Conservation (phyloP, 2,797 vertebrate species). For the Sparus aurata region DNA sequence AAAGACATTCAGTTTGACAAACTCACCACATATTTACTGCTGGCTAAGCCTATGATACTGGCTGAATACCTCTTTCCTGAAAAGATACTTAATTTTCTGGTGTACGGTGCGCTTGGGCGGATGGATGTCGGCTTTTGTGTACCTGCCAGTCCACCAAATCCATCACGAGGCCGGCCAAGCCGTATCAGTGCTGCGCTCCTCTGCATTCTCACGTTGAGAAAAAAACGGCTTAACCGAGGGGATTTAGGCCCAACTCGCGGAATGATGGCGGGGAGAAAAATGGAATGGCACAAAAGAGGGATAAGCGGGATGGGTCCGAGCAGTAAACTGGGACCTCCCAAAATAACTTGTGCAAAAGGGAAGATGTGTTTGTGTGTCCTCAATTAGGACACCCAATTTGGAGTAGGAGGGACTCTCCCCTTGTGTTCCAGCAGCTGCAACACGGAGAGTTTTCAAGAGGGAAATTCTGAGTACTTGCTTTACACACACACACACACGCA, state of each 20-base stretch:
- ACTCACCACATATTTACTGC: constrained; percentile 40
- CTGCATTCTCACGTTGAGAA: constrained; percentile 69
- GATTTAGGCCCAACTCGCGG: constrained; percentile 78
- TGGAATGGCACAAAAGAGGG: constrained; percentile 72
- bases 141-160: constrained; percentile 77
- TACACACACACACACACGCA: constrained; percentile 31
- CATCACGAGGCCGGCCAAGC: constrained; percentile 62
- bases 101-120: constrained; percentile 51
- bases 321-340: constrained; percentile 73
- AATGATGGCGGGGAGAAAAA: constrained; percentile 73
- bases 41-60: constrained; percentile 32
- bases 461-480: constrained; percentile 41
- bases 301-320: constrained; percentile 71
- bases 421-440: constrained; percentile 63
- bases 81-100: constrained; percentile 67
- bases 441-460: constrained; percentile 45
- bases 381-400: constrained; percentile 67
- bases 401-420: constrained; percentile 51
- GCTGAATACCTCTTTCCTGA: constrained; percentile 55
- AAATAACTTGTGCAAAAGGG: constrained; percentile 71
- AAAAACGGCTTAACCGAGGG: constrained; percentile 75
- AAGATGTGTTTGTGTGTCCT: constrained; percentile 48
- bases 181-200: constrained; percentile 50
- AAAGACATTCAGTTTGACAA: constrained; percentile 30
- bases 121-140: constrained; percentile 71